These are phyloP conservation scores for Paguma larvata DNA, from an alignment of 2,797 vertebrate species.

Conservation along the genomic window DNA sequence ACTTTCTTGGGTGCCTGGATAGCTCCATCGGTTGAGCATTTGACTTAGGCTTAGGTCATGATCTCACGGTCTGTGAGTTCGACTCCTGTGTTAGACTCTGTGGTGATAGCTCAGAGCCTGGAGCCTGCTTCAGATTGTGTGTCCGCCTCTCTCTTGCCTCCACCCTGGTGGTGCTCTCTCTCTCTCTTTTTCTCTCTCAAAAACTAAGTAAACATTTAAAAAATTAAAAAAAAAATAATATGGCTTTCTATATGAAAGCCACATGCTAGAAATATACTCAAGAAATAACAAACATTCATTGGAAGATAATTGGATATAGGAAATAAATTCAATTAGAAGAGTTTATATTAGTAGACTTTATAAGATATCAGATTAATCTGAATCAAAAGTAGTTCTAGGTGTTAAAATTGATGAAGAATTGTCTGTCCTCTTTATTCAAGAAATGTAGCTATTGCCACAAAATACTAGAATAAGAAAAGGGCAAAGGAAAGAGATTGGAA, in stretches of 20 bases:
- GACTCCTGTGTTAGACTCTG: too few species aligned
- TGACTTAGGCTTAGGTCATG: too few species aligned
- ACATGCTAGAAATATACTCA: not conserved
- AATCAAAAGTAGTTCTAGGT: not conserved
- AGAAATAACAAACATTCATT: not conserved
- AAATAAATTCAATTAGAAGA: not conserved
- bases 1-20: not conserved
- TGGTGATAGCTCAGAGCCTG: too few species aligned
- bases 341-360: not conserved
- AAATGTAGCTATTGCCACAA: not conserved
- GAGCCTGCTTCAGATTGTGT: too few species aligned
- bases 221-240: not conserved
- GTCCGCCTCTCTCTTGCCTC: too few species aligned
- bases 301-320: not conserved
- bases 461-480: not conserved
- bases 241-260: not conserved
- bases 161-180: too few species aligned
- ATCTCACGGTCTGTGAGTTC: too few species aligned
- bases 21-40: accelerated
- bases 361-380: not conserved
- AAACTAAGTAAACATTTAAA: too few species aligned
- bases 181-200: too few species aligned
- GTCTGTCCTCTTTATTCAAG: not conserved
- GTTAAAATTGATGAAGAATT: not conserved
- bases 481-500: not conserved